phyloP scores from a whole-genome alignment of 2,113 vertebrate genomes.

The Scopus umbretta region DNA sequence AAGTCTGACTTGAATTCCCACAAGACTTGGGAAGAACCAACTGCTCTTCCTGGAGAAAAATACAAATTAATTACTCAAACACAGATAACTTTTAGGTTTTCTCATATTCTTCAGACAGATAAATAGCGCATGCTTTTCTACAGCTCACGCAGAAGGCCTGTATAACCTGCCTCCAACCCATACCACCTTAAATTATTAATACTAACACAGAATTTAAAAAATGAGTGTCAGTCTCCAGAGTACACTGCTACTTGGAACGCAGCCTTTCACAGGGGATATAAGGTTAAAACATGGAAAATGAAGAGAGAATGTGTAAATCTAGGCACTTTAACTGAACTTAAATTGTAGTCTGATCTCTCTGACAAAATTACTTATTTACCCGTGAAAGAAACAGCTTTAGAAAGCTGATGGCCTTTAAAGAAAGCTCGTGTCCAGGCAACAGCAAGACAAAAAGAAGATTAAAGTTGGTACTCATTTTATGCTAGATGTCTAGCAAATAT shows the following conservation, averaged over 20 bases:
- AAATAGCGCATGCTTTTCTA: neutral
- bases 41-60: neutral
- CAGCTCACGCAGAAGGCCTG: neutral
- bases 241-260: neutral
- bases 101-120: neutral
- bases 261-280: neutral
- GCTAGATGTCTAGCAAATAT: neutral
- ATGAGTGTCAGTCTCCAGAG: neutral
- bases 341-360: constrained; percentile 1
- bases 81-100: neutral
- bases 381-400: constrained; percentile 11
- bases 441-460: neutral
- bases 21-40: neutral
- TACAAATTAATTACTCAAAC: neutral
- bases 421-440: neutral
- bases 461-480: neutral
- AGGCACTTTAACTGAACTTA: constrained; percentile 3
- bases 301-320: constrained; percentile 36
- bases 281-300: constrained; percentile 43
- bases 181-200: constrained; percentile 44
- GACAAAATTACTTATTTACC: constrained; percentile 31
- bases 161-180: neutral
- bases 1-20: neutral
- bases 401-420: neutral
- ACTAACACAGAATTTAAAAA: constrained; percentile 38